Base-by-base conservation (phyloP, 1,140 invertebrate species). In the Panulirus ornatus region DNA sequence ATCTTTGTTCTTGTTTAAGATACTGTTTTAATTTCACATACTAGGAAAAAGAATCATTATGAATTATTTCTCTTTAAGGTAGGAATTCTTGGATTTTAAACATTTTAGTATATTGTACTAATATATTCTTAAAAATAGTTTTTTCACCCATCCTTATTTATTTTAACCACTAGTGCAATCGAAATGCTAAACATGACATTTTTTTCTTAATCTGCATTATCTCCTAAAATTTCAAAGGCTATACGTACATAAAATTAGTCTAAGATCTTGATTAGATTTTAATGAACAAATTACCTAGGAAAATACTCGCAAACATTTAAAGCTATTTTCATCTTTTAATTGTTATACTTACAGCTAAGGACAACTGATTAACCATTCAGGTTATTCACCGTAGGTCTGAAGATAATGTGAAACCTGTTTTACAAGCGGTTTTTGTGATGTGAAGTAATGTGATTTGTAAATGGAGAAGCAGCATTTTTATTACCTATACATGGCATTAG, bases 181-280 rank as follows among this genome's bases (percentile, higher is more conserved):
- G 27, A 30, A 30, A 3, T 66, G 58, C n/a, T 19, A 22, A 66
- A 30, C 58, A 66, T 8, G 58, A 11, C 54, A 58, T 30, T 66
- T 5, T 66, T 66, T 6, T 30, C n/a, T n/a, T 30, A 66, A 8
- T 66, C 0, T 66, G 30, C 27, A 66, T 66, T 66, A 2, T 66
- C 1, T 30, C 27, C 30, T 8, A 3, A 66, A 30, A 30, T 66
- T 66, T 11, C 27, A 30, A 5, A 27, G n/a, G n/a, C n/a, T n/a
- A n/a, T n/a, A 30, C 30, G 58, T 66, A 66, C 58, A 66, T 66
- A 66, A 14, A 66, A 66, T n/a, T 66, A 27, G 58, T 66, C 58
- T 30, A n/a, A 66, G 58, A 66, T 30, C 6, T 30, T 1, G 30
- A 0, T 27, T 66, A 2, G n/a, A 63, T 27, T 30, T 30, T 8